phyloP scores from a whole-genome alignment of 2,888 invertebrate species.

The Bellardia bayeri region DNA sequence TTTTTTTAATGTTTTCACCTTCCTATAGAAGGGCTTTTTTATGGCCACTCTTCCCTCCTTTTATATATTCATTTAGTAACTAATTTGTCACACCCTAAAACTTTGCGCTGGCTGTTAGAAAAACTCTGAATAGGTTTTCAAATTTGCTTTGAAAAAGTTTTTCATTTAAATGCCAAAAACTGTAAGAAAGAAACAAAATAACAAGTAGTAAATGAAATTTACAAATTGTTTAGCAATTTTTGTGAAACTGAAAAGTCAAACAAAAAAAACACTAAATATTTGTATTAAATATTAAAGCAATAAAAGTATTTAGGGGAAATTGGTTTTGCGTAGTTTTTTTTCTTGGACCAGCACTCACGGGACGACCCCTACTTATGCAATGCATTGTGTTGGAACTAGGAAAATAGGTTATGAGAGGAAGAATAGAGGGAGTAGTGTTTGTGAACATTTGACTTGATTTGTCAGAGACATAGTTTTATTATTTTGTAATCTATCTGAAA shows the following conservation, averaged over 20 bases:
- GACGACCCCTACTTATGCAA: no score
- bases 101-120: slow-evolving; percentile 28
- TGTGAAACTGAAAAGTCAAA: not conserved
- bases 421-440: no score
- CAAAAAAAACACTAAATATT: not conserved
- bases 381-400: no score
- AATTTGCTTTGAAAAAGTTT: slow-evolving; percentile 44
- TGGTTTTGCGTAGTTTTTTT: not conserved
- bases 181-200: not conserved
- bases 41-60: not conserved
- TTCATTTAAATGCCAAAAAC: slow-evolving; percentile 19
- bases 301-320: not conserved
- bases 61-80: slow-evolving; percentile 13
- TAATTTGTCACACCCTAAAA: slow-evolving; percentile 55
- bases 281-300: not conserved
- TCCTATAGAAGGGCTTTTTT: not conserved
- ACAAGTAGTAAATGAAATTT: slow-evolving; percentile 40
- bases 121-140: slow-evolving; percentile 52
- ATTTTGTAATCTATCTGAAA: no score
- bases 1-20: slow-evolving; percentile 35
- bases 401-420: no score
- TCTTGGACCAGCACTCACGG: no score
- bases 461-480: no score
- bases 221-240: slow-evolving; percentile 58
- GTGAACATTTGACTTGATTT: no score